phyloP scores from a whole-genome alignment of 1,140 invertebrate genomes.

The Lepeophtheirus salmonis region DNA sequence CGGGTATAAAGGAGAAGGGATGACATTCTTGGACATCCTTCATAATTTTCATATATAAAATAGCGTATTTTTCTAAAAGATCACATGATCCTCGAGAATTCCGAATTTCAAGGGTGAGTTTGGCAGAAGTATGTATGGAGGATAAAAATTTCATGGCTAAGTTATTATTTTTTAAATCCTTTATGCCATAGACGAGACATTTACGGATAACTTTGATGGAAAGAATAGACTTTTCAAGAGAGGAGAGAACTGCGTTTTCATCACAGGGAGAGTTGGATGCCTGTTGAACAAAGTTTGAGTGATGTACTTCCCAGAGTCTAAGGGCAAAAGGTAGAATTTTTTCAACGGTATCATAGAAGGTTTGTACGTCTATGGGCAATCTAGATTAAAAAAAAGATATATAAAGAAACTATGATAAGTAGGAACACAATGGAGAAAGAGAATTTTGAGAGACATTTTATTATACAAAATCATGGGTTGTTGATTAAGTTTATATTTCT shows the following conservation, averaged over 20 bases:
- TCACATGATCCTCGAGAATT: constrained; percentile 28
- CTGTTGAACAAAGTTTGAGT: background rate
- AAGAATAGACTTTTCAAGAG: constrained; percentile 52
- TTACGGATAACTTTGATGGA: constrained; percentile 59
- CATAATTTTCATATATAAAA: constrained; percentile 45
- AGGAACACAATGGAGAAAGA: too few relatives aligned
- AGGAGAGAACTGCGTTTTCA: constrained; percentile 22
- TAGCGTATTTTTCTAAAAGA: constrained; percentile 55
- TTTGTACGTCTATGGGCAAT: background rate
- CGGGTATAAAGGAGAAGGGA: constrained; percentile 53
- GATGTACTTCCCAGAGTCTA: constrained; percentile 20
- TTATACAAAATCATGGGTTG: too few relatives aligned
- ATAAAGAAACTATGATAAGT: too few relatives aligned
- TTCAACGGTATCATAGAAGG: constrained; percentile 21
- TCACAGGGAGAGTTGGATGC: constrained; percentile 19
- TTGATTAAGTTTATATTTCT: too few relatives aligned
- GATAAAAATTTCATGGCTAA: constrained; percentile 46
- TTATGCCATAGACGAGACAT: constrained; percentile 56
- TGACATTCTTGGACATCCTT: constrained; percentile 50
- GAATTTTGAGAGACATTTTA: too few relatives aligned
- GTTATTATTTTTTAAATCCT: constrained; percentile 47
- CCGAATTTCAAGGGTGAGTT: background rate
- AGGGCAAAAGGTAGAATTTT: constrained; percentile 21
- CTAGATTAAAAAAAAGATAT: background rate
- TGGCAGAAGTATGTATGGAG: background rate